Evolutionary conservation across 1,140 invertebrate genomes (phyloP).

Genomic region (Trichomalopsis sarcophagae): DNA sequence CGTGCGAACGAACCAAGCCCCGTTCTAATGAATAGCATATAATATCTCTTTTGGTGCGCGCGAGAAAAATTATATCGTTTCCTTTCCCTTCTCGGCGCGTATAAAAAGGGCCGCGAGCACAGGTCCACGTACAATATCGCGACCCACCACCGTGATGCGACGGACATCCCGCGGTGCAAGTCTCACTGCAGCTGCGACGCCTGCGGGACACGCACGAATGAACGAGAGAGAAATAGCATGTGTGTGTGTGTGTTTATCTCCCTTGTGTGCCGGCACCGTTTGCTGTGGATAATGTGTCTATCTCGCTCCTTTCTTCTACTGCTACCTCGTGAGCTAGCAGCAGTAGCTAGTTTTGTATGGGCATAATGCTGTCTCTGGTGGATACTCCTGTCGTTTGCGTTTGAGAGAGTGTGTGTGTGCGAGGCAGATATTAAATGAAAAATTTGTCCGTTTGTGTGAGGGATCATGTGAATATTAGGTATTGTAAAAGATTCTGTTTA

Average conservation of each 20-base stretch:
- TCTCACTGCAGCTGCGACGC: not conserved
- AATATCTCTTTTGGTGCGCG: constrained; percentile 63
- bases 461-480: not conserved
- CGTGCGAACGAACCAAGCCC: constrained; percentile 71
- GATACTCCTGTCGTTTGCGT: not conserved
- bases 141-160: constrained; percentile 65
- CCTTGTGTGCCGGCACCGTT: constrained; percentile 4
- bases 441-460: constrained; percentile 5
- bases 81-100: constrained; percentile 15
- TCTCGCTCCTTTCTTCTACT: not conserved
- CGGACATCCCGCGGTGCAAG: constrained; percentile 58
- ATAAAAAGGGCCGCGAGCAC: constrained; percentile 26
- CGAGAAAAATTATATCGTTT: constrained; percentile 71
- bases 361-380: constrained; percentile 3
- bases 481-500: not conserved
- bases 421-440: constrained; percentile 11
- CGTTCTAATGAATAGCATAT: constrained; percentile 69
- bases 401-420: not conserved
- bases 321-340: not conserved
- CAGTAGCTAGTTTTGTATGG: constrained; percentile 4
- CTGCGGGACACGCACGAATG: not conserved
- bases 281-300: constrained; percentile 2
- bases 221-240: not conserved
- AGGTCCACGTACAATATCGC: constrained; percentile 55
- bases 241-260: not conserved